Percentiles rank a stretch among this genome's conserved stretches.
These are phyloP conservation scores for Tipula helvola DNA, from an alignment of 2,888 invertebrate species.

Conservation along the genomic window DNA sequence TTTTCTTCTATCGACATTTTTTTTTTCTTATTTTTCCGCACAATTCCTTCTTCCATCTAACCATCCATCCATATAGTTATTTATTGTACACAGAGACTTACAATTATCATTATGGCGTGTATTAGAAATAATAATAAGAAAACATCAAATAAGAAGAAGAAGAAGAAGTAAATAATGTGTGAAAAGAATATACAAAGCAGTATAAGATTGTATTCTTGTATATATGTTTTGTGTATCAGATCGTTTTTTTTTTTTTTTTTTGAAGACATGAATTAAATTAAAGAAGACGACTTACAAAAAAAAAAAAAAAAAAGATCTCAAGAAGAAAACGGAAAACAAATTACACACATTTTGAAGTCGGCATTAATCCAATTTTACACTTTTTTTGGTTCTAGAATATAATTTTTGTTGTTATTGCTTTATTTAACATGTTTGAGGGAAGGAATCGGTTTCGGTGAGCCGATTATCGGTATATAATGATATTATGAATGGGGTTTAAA, in stretches of 20 bases:
- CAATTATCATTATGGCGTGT: not conserved
- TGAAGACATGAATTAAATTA: not conserved
- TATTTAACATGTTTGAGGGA: not conserved
- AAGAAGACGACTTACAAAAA: not conserved
- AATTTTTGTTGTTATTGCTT: not conserved
- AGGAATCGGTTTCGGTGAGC: not conserved
- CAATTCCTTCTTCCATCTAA: not conserved
- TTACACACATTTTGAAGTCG: conserved; percentile 8
- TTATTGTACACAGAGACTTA: not conserved
- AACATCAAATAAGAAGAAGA: not conserved
- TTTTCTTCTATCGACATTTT: not conserved
- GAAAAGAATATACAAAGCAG: not conserved
- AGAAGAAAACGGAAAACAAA: conserved; percentile 7
- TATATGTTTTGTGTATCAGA: not conserved
- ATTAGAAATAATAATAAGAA: not conserved
- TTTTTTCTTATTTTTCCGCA: not conserved
- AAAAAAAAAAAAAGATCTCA: not conserved
- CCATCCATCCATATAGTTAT: not conserved
- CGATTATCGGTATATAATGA: not conserved
- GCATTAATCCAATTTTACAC: conserved; percentile 9
- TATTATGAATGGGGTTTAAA: not conserved
- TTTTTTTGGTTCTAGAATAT: not conserved
- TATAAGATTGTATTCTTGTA: not conserved
- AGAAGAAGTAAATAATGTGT: not conserved
- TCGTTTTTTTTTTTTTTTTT: not conserved